Base-by-base conservation (phyloP, 2,113 vertebrate genomes). In the Acrocephalus kingi region DNA sequence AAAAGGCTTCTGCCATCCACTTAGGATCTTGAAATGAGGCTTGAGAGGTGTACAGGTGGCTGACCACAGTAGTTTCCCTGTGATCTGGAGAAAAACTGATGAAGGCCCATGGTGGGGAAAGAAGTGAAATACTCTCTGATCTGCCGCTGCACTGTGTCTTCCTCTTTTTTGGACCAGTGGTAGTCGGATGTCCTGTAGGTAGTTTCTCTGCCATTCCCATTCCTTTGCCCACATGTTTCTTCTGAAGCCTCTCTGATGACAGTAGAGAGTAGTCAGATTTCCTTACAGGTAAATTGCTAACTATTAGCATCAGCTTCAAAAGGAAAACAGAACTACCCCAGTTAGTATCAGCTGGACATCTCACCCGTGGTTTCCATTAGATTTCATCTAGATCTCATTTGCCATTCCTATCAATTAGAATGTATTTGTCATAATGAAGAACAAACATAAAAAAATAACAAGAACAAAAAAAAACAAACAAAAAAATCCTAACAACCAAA, bases 91-190 rank as follows among this genome's bases (percentile, higher is more conserved):
- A 61, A 66, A 85, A 92, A 54, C 5, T 31, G 19, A 8, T 52
- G 49, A 31, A 77, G 9, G 43, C 58, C 15, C 0, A 0, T 31
- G 12, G 12, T 6, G 3, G 16, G 2, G 12, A 23, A 66, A 69
- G 22, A 74, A 69, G 20, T 67, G 7, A 13, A 87, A 39, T 35
- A 20, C 24, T 49, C 23, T 85, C 19, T 76, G 9, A 51, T 63
- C 35, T 9, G 2, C 31, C 28, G 2, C 3, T 7, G 5, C 24
- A 16, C 37, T 21, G 1, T 45, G 20, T 72, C 67, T 45, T 84
- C 43, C 55, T 67, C 55, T 37, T 39, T 82, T 85, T 52, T 51
- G 43, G 39, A 73, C 28, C 23, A 39, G 21, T 33, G 41, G 10
- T 73, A 51, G 31, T 80, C 31, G 54, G 49, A 33, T n/a, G 19